These are phyloP conservation scores for Cyclophora punctaria DNA, from an alignment of 2,888 invertebrate genomes.

Conservation along the genomic window DNA sequence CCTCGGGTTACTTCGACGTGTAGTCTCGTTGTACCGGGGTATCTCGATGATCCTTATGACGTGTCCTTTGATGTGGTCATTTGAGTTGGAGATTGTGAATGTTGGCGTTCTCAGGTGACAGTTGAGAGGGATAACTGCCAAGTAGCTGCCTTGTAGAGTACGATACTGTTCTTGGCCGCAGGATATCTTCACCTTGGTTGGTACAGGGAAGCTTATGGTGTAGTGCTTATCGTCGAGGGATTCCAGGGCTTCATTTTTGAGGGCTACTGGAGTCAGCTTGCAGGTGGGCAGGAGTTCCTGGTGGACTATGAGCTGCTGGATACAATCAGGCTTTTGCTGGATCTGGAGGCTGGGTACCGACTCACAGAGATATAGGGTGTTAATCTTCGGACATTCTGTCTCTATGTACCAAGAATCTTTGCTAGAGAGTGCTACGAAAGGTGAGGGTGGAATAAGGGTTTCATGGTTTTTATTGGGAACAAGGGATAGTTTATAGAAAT, in stretches of 20 bases:
- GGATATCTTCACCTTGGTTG: slow-evolving; percentile 11
- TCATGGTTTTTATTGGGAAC: slow-evolving; percentile 10
- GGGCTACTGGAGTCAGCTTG: slow-evolving; percentile 4
- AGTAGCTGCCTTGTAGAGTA: slow-evolving; percentile 6
- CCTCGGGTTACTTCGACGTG: neutral
- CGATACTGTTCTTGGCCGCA: slow-evolving; percentile 12
- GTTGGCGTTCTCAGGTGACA: slow-evolving; percentile 3
- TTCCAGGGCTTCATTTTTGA: slow-evolving; percentile 6
- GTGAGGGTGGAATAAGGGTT: slow-evolving; percentile 8
- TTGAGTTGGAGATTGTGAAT: slow-evolving; percentile 1
- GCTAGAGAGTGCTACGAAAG: slow-evolving; percentile 10
- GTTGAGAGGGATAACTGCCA: slow-evolving; percentile 2
- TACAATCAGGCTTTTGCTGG: slow-evolving; percentile 4
- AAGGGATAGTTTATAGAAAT: slow-evolving; percentile 6
- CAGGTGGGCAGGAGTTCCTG: slow-evolving; percentile 1
- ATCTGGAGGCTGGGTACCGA: slow-evolving; percentile 4
- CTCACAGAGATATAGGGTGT: slow-evolving; percentile 12
- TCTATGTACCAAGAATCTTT: slow-evolving; percentile 13
- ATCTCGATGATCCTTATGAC: neutral
- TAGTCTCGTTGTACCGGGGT: neutral
- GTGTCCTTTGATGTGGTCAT: slow-evolving; percentile 4
- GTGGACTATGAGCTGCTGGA: slow-evolving; percentile 6
- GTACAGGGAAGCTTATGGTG: slow-evolving; percentile 10
- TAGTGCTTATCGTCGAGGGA: slow-evolving; percentile 14
- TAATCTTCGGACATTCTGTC: slow-evolving; percentile 15